phyloP scores from a whole-genome alignment of 2,113 vertebrate species.

The Myotis brandtii region DNA sequence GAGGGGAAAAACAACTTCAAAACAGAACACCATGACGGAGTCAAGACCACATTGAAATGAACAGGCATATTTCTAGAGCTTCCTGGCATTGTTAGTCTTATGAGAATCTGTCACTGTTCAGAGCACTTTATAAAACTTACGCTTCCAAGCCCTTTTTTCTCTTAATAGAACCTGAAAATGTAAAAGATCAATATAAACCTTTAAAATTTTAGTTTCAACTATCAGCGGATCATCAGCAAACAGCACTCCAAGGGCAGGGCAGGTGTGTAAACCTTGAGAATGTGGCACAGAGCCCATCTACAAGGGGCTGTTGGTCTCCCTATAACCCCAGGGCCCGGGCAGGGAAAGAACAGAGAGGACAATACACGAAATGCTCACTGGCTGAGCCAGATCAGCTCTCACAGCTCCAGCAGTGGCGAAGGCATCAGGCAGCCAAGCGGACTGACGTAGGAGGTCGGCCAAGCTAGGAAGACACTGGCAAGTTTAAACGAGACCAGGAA shows the following conservation, averaged over 20 bases:
- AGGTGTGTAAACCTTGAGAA: not conserved
- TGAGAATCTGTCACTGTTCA: conserved; percentile 7
- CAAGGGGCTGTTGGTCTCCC: not conserved
- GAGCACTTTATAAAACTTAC: conserved; percentile 42
- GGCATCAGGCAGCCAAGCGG: not conserved
- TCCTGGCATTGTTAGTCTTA: conserved; percentile 5
- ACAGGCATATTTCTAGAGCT: conserved; percentile 48
- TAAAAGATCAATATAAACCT: not conserved
- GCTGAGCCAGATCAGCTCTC: not conserved
- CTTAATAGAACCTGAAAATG: conserved; percentile 11
- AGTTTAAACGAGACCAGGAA: not conserved
- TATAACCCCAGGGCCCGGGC: not conserved
- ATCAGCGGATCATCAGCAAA: not conserved
- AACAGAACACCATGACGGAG: conserved; percentile 55
- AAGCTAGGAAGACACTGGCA: not conserved
- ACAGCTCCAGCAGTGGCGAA: not conserved
- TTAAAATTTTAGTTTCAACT: not conserved
- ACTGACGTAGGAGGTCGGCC: not conserved
- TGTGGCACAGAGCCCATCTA: not conserved
- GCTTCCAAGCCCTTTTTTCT: not conserved
- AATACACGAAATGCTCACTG: not conserved
- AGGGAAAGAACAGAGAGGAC: not conserved
- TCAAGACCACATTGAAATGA: not conserved
- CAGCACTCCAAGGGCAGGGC: not conserved
- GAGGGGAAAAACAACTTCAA: not conserved